Conservation (phyloP, 2,888 invertebrate species). For the Pyrrhia umbra region DNA sequence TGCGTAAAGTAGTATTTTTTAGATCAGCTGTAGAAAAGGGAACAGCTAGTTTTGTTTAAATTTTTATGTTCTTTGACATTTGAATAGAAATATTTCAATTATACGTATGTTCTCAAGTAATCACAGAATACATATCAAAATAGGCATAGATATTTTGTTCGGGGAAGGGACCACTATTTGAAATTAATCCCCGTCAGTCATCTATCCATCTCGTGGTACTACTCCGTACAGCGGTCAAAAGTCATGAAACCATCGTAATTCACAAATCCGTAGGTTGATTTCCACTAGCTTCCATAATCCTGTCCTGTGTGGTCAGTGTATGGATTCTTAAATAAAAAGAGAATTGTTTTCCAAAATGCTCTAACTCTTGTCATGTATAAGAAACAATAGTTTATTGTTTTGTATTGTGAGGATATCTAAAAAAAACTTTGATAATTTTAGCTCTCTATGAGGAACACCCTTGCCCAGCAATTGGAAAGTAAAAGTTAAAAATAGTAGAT, state of each 20-base stretch:
- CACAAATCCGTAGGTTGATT: constrained; percentile 3
- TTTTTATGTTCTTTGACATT: too few species aligned
- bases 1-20: too few species aligned
- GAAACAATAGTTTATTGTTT: too few species aligned
- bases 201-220: neutral
- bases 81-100: too few species aligned
- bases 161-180: neutral
- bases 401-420: too few species aligned
- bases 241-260: constrained; percentile 27
- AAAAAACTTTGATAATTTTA: too few species aligned
- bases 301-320: neutral
- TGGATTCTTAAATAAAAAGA: neutral
- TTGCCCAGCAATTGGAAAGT: too few species aligned
- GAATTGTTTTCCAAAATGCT: neutral
- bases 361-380: neutral
- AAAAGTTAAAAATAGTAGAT: too few species aligned
- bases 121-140: neutral
- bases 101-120: neutral
- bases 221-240: constrained; percentile 7
- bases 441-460: too few species aligned
- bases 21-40: too few species aligned
- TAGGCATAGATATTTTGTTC: neutral
- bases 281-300: constrained; percentile 2
- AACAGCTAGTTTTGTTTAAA: too few species aligned
- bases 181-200: constrained; percentile 10